Percentiles rank a stretch among this genome's conserved stretches.
phyloP scores from a whole-genome alignment of 2,113 vertebrate genomes.

The Oreochromis niloticus region DNA sequence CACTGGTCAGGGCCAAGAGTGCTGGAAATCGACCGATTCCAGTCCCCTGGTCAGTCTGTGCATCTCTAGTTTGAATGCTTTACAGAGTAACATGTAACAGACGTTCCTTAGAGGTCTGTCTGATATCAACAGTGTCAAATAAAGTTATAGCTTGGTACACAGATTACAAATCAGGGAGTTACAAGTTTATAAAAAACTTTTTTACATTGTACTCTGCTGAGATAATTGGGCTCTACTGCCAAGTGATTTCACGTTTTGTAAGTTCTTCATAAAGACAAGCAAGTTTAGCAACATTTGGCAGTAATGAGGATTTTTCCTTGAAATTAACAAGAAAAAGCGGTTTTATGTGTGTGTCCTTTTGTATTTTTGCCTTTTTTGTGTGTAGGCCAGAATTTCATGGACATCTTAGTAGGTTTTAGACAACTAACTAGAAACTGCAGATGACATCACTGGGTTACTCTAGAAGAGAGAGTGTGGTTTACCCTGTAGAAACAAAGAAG shows the following conservation, averaged over 20 bases:
- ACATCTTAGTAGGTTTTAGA: neutral
- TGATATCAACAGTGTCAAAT: neutral
- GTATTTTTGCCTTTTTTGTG: neutral
- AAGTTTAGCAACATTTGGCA: neutral
- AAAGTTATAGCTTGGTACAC: neutral
- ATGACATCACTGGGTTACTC: neutral
- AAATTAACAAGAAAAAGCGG: neutral
- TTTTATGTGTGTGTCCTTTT: neutral
- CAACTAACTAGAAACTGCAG: neutral
- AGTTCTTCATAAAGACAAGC: neutral
- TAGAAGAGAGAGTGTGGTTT: neutral
- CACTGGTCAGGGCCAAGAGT: neutral
- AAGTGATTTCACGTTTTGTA: neutral
- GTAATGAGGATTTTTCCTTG: neutral
- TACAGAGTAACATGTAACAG: neutral
- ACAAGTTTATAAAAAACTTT: neutral
- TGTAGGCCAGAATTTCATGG: neutral
- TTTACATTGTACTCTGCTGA: neutral
- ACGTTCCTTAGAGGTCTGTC: neutral
- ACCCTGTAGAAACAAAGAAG: slow-evolving; percentile 33
- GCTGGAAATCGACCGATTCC: neutral
- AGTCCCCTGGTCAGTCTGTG: neutral
- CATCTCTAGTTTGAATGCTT: neutral
- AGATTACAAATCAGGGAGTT: neutral
- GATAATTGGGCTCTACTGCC: neutral